Conservation (phyloP, 2,888 invertebrate genomes). For the Phyto melanocephala region DNA sequence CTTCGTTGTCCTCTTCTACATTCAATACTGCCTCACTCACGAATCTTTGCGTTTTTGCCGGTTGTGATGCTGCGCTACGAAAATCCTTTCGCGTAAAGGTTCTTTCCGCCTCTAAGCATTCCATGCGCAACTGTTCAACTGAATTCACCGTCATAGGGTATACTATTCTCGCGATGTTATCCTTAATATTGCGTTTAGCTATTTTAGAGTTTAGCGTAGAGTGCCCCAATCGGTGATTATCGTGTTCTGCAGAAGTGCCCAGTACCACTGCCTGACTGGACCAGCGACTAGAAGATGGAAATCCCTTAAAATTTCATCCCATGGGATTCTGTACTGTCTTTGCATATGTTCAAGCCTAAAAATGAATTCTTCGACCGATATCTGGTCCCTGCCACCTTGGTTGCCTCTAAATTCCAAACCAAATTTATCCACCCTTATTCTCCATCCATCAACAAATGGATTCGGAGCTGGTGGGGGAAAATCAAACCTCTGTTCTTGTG, state of each 20-base stretch:
- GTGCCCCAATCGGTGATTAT: neutral
- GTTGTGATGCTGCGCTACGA: neutral
- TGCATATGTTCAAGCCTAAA: neutral
- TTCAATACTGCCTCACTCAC: neutral
- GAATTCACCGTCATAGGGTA: slow-evolving; percentile 5
- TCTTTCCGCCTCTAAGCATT: slow-evolving; percentile 11
- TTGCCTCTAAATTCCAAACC: neutral
- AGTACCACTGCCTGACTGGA: slow-evolving; percentile 3
- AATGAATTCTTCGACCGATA: neutral
- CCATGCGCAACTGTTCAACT: slow-evolving; percentile 1
- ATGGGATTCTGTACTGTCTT: neutral
- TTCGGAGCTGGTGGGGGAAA: neutral
- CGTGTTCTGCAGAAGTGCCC: neutral
- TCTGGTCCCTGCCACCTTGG: neutral
- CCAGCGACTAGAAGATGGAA: neutral
- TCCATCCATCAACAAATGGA: neutral
- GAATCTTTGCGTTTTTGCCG: neutral
- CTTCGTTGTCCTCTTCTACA: neutral
- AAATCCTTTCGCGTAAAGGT: neutral
- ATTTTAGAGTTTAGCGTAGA: neutral
- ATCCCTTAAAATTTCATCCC: neutral
- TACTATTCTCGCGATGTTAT: neutral
- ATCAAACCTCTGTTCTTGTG: neutral
- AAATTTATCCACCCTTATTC: slow-evolving; percentile 15
- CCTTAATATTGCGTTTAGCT: neutral